These are phyloP conservation scores for Pseudolycoriella hygida DNA, from an alignment of 2,888 invertebrate species.

Conservation along the genomic window DNA sequence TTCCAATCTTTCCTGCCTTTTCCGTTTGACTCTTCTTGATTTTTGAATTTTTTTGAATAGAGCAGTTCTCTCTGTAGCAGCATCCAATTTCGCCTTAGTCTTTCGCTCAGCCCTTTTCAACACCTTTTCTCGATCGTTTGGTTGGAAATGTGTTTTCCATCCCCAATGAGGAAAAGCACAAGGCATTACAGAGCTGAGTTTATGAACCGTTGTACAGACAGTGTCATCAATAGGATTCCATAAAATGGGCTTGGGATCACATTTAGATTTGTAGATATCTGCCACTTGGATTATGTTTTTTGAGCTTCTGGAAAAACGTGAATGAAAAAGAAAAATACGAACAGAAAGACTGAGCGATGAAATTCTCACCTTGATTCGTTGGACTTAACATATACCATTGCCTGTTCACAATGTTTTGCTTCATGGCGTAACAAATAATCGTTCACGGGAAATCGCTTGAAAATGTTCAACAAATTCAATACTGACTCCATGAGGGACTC, in stretches of 20 bases:
- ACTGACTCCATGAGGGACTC: neutral
- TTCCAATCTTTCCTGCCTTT: neutral
- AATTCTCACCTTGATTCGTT: neutral
- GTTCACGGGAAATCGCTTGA: too few species aligned
- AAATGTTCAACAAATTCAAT: too few species aligned
- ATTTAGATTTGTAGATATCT: neutral
- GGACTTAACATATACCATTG: conserved; percentile 7
- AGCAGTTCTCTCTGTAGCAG: neutral
- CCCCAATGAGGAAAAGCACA: conserved; percentile 6
- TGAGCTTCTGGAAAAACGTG: neutral
- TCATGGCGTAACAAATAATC: conserved; percentile 11
- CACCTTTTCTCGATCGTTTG: neutral
- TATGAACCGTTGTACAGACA: conserved; percentile 4
- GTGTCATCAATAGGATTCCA: conserved; percentile 8
- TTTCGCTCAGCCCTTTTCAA: neutral
- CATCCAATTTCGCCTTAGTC: neutral
- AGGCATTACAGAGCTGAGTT: conserved; percentile 1
- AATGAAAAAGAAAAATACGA: neutral
- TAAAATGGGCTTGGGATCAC: neutral
- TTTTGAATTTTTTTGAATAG: too few species aligned
- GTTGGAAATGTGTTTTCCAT: too few species aligned
- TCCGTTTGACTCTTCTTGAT: neutral
- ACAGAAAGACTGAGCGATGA: neutral
- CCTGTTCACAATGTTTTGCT: conserved; percentile 9
- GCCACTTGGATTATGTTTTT: neutral